Percentiles rank a stretch among this genome's conserved stretches.
Conservation (phyloP, 2,888 invertebrate species). For the Diadromus collaris region DNA sequence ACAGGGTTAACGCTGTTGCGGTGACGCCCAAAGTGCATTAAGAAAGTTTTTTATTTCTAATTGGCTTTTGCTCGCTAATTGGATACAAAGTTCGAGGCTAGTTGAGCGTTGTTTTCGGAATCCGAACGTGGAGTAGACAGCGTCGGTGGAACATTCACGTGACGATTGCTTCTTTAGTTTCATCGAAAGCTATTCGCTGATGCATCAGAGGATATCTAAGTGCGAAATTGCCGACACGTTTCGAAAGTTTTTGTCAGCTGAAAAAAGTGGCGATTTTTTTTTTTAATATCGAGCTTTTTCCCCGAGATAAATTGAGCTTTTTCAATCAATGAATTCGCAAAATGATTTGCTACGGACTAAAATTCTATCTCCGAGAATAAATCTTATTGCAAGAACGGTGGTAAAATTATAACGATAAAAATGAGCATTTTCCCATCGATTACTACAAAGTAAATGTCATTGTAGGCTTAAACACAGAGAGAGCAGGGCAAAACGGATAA, state of each 20-base stretch:
- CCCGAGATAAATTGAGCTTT: neutral
- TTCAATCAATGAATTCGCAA: neutral
- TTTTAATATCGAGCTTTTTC: neutral
- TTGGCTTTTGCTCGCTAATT: neutral
- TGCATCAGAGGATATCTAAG: too few species aligned
- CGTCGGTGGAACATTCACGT: too few species aligned
- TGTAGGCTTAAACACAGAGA: neutral
- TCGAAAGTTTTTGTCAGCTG: neutral
- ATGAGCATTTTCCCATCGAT: neutral
- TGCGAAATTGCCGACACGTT: neutral
- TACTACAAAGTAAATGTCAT: neutral
- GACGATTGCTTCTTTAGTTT: too few species aligned
- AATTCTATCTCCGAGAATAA: neutral
- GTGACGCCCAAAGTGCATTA: neutral
- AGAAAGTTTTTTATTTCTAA: slow-evolving; percentile 18
- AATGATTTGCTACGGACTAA: neutral
- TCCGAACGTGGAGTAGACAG: too few species aligned
- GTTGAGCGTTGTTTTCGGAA: neutral
- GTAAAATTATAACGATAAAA: neutral
- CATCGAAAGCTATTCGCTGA: too few species aligned
- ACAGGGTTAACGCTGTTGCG: neutral
- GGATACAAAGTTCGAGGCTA: neutral
- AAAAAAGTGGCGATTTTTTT: neutral
- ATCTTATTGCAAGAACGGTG: neutral
- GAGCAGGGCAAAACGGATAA: too few species aligned